Conservation (phyloP, 2,113 vertebrate species). For the Entelurus aequoreus region DNA sequence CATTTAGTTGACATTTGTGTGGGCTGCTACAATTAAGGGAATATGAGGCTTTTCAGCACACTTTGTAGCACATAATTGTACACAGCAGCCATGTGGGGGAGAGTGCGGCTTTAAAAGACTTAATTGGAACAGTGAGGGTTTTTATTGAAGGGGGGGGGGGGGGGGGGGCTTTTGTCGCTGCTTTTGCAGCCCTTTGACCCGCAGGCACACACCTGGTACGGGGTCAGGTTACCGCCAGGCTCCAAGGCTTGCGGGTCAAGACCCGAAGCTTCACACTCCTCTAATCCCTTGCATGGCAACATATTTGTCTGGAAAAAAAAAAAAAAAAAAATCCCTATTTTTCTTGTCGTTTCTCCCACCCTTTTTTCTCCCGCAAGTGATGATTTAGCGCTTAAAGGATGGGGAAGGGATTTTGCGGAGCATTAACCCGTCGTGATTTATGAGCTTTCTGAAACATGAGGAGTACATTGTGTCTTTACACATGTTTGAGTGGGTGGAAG, state of each 20-base stretch:
- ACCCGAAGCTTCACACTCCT: slow-evolving; percentile 77
- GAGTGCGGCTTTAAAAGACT: slow-evolving; percentile 59
- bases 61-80: slow-evolving; percentile 23
- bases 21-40: slow-evolving; percentile 57
- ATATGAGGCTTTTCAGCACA: slow-evolving; percentile 41
- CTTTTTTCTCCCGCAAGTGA: slow-evolving; percentile 44
- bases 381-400: slow-evolving; percentile 72
- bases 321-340: slow-evolving; percentile 43
- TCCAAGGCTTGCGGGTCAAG: slow-evolving; percentile 81
- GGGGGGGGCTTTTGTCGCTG: slow-evolving; percentile 67
- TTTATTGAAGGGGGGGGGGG: slow-evolving; percentile 66
- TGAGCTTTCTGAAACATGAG: slow-evolving; percentile 66
- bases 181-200: slow-evolving; percentile 82
- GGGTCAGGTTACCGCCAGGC: slow-evolving; percentile 88
- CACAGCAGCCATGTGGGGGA: slow-evolving; percentile 39
- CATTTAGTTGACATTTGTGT: slow-evolving; percentile 62
- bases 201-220: slow-evolving; percentile 92
- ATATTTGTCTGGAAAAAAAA: slow-evolving; percentile 66
- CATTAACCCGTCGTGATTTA: slow-evolving; percentile 70
- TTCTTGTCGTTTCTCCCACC: slow-evolving; percentile 37
- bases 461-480: slow-evolving; percentile 60
- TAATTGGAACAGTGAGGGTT: slow-evolving; percentile 69
- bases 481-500: slow-evolving; percentile 38
- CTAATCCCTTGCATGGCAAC: slow-evolving; percentile 75
- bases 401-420: slow-evolving; percentile 62